phyloP scores from a whole-genome alignment of 30 jellyfish, hydroid and myxozoan genomes.

The Morbakka virulenta region DNA sequence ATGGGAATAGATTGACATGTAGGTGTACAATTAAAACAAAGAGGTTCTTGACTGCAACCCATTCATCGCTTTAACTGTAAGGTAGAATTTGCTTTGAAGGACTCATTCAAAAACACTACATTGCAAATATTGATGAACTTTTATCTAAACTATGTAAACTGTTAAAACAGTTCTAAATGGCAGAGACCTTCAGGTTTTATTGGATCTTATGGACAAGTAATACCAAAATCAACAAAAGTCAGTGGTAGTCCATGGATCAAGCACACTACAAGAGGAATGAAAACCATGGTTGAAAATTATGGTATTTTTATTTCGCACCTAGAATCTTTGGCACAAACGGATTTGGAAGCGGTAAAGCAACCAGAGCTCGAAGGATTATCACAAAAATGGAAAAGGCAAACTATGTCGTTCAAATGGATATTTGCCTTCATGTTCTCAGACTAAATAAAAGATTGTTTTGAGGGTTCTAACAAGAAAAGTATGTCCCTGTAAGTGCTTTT shows the following conservation, averaged over 20 bases:
- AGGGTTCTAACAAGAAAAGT: background rate
- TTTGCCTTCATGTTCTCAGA: background rate
- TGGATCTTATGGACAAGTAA: constrained; percentile 1
- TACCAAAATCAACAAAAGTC: constrained; percentile 40
- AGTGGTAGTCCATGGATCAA: constrained; percentile 3
- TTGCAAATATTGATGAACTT: no score
- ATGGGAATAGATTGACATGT: no score
- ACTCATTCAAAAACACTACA: no score
- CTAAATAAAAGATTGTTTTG: background rate
- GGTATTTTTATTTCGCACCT: no score
- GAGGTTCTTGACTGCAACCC: no score
- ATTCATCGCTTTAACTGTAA: no score
- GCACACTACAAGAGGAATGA: background rate
- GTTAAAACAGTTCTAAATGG: no score
- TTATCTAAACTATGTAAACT: no score
- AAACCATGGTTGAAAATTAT: background rate
- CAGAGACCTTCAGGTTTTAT: no score
- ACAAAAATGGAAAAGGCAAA: background rate
- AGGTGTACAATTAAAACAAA: no score
- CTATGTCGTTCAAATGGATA: background rate
- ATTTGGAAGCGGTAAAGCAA: background rate
- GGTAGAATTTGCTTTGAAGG: no score
- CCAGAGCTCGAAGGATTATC: background rate
- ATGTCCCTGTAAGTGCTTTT: background rate
- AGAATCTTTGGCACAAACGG: constrained; percentile 33